A percentile compares a stretch with the other conserved stretches of the same genome.
phyloP scores from a whole-genome alignment of 2,113 vertebrate species.

The Caracal caracal region DNA sequence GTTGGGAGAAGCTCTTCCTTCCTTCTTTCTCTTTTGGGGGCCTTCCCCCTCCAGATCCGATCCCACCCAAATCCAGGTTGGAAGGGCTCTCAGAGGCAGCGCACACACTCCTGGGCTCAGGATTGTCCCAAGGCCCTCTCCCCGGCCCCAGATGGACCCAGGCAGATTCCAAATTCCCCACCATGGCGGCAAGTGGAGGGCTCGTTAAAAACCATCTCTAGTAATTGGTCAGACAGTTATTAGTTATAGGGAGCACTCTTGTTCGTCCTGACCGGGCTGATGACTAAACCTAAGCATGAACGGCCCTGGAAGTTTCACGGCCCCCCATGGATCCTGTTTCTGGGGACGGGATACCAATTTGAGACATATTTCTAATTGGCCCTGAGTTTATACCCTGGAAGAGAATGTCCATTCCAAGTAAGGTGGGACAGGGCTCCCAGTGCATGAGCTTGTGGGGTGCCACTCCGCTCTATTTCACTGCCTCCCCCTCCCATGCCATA shows the following conservation, averaged over 20 bases:
- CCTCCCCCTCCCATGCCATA: not conserved
- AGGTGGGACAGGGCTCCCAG: not conserved
- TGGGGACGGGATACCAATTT: not conserved
- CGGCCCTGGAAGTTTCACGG: not conserved
- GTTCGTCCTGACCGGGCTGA: not conserved
- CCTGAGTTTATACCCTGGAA: not conserved
- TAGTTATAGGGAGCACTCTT: not conserved
- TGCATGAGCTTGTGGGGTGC: not conserved
- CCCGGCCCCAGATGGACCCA: not conserved
- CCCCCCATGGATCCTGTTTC: not conserved
- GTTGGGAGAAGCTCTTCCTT: not conserved
- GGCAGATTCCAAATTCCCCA: conserved; percentile 26
- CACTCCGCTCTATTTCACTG: not conserved
- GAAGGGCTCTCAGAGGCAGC: not conserved
- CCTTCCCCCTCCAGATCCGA: not conserved
- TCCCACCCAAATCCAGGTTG: not conserved
- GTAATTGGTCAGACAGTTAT: conserved; percentile 39
- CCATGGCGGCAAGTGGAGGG: not conserved
- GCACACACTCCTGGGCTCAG: not conserved
- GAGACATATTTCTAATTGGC: not conserved
- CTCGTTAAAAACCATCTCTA: conserved; percentile 21
- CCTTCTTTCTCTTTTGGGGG: not conserved
- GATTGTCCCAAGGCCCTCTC: not conserved
- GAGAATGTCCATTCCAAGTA: not conserved
- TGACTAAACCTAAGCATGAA: not conserved